Conservation (phyloP, 1,140 invertebrate genomes). For the Dermatophagoides farinae region DNA sequence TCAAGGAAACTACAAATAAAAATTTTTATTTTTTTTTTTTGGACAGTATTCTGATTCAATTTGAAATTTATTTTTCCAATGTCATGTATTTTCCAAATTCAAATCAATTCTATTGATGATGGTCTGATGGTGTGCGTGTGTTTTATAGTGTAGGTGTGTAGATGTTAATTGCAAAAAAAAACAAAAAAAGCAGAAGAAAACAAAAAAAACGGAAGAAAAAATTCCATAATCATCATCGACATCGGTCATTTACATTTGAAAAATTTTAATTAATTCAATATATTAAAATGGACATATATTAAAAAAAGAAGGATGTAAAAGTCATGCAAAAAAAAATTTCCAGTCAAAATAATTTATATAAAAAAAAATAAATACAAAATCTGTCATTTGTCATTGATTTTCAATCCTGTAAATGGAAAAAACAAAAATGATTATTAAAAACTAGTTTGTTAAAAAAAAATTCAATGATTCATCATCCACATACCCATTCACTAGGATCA, state of each 20-base stretch:
- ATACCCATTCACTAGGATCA: too few relatives aligned
- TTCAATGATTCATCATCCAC: background rate
- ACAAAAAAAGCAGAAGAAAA: background rate
- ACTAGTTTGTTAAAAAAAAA: too few relatives aligned
- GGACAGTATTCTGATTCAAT: too few relatives aligned
- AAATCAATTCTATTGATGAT: background rate
- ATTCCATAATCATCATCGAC: background rate
- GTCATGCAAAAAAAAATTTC: background rate
- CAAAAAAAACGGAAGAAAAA: background rate
- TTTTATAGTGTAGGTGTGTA: background rate
- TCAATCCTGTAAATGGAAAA: too few relatives aligned
- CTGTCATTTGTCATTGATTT: background rate
- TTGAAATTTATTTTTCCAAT: background rate
- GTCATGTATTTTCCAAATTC: background rate
- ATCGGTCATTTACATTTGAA: background rate
- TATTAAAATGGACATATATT: too few relatives aligned
- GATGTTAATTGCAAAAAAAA: background rate
- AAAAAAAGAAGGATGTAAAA: too few relatives aligned
- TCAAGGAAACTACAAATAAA: background rate
- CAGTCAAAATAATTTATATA: background rate
- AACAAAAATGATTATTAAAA: too few relatives aligned
- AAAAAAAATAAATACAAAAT: background rate
- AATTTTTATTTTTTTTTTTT: background rate
- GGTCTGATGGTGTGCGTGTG: too few relatives aligned
- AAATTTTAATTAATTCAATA: too few relatives aligned